A percentile compares a stretch with the other conserved stretches of the same genome.
Evolutionary conservation across 2,113 vertebrate genomes (phyloP).

Genomic region (Myxocyprinus asiaticus): DNA sequence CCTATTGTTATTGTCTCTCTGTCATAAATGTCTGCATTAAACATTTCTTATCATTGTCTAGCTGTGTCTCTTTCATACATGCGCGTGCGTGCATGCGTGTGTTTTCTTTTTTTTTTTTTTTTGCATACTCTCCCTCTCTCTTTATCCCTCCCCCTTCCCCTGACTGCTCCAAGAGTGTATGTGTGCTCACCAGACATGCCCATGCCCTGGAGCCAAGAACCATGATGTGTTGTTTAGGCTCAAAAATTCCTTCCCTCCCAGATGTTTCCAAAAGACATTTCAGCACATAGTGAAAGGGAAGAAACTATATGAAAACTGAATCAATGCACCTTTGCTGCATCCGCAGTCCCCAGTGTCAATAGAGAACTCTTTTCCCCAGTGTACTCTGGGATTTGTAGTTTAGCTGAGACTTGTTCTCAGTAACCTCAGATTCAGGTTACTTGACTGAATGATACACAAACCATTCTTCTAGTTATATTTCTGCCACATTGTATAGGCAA

Average conservation of each 20-base stretch:
- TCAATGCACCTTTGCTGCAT: slow-evolving; percentile 19
- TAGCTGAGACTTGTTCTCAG: not conserved
- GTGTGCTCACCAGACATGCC: slow-evolving; percentile 27
- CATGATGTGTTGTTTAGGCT: slow-evolving; percentile 5
- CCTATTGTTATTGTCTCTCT: not conserved
- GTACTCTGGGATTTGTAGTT: slow-evolving; percentile 47
- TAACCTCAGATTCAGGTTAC: slow-evolving; percentile 27
- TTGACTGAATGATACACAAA: slow-evolving; percentile 9
- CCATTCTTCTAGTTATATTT: slow-evolving; percentile 1
- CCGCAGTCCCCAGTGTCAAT: not conserved
- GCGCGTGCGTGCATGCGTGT: slow-evolving; percentile 11
- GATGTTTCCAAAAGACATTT: slow-evolving; percentile 25
- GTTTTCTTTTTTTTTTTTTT: not conserved
- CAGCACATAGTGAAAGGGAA: slow-evolving; percentile 11
- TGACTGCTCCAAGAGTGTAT: slow-evolving; percentile 2
- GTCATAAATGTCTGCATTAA: not conserved
- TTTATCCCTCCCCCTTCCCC: not conserved
- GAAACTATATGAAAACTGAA: slow-evolving; percentile 38
- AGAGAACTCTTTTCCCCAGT: not conserved
- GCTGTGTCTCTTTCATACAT: slow-evolving; percentile 7
- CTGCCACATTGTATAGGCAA: not conserved
- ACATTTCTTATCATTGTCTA: not conserved
- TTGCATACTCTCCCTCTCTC: slow-evolving; percentile 20
- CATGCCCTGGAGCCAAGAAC: slow-evolving; percentile 39
- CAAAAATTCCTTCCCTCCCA: slow-evolving; percentile 15